Conservation (phyloP, 2,113 vertebrate species). For the Vidua macroura region DNA sequence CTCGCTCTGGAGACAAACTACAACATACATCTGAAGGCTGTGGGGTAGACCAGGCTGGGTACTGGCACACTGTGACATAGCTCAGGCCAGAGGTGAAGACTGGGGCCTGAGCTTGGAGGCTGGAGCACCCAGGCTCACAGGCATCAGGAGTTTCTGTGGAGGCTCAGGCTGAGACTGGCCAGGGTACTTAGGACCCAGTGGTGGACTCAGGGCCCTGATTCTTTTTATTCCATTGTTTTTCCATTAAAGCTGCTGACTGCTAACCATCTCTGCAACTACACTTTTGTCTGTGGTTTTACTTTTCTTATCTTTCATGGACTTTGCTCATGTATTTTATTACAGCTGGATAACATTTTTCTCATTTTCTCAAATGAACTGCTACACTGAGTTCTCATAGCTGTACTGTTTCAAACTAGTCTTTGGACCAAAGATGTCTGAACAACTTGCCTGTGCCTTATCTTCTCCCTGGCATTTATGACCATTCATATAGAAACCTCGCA, state of each 20-base stretch:
- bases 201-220: neutral
- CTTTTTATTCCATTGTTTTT: neutral
- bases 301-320: neutral
- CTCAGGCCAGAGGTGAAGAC: neutral
- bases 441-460: neutral
- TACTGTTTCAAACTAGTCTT: neutral
- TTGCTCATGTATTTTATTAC: neutral
- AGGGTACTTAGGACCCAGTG: neutral
- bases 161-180: neutral
- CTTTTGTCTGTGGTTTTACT: neutral
- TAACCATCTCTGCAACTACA: neutral
- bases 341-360: neutral
- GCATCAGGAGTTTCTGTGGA: neutral
- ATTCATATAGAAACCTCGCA: rapidly evolving
- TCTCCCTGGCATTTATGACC: neutral
- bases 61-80: neutral
- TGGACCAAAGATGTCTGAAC: neutral
- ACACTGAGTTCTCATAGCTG: neutral
- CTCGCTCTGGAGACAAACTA: neutral
- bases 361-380: neutral
- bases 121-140: neutral
- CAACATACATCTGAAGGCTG: neutral
- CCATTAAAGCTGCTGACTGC: neutral
- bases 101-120: neutral
- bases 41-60: neutral